Evolutionary conservation across 2,888 invertebrate species (phyloP).

Genomic region (Clanis bilineata): DNA sequence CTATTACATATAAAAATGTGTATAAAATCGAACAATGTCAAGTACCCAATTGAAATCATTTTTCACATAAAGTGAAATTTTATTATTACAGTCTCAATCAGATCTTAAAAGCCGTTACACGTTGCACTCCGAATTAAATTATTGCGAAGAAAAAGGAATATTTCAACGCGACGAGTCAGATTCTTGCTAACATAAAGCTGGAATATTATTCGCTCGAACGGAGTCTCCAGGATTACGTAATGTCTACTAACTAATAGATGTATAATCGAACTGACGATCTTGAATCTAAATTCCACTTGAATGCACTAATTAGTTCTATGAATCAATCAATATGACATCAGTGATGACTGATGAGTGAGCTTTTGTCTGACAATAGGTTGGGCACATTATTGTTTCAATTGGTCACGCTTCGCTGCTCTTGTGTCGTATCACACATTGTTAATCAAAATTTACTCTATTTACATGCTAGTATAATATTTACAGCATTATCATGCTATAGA

Average conservation of each 20-base stretch:
- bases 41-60: too few relatives aligned
- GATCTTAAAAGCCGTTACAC: not conserved
- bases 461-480: not conserved
- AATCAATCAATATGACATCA: conserved; percentile 14
- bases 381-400: not conserved
- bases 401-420: not conserved
- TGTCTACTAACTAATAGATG: conserved; percentile 10
- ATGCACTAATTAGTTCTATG: conserved; percentile 15
- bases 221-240: not conserved
- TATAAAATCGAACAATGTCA: too few relatives aligned
- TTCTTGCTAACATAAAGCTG: not conserved
- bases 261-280: conserved; percentile 2
- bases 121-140: not conserved
- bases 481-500: too few relatives aligned
- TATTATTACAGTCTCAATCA: too few relatives aligned
- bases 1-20: too few relatives aligned
- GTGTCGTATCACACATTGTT: not conserved
- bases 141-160: conserved; percentile 2
- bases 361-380: not conserved
- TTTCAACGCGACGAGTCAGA: not conserved
- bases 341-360: too few relatives aligned
- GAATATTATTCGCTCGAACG: not conserved
- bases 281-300: conserved; percentile 1
- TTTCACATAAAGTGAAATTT: too few relatives aligned
- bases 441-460: not conserved